A percentile compares a stretch with the other conserved stretches of the same genome.
Evolutionary conservation across 2,113 vertebrate species (phyloP).

Genomic region (Daphoenositta chrysoptera): DNA sequence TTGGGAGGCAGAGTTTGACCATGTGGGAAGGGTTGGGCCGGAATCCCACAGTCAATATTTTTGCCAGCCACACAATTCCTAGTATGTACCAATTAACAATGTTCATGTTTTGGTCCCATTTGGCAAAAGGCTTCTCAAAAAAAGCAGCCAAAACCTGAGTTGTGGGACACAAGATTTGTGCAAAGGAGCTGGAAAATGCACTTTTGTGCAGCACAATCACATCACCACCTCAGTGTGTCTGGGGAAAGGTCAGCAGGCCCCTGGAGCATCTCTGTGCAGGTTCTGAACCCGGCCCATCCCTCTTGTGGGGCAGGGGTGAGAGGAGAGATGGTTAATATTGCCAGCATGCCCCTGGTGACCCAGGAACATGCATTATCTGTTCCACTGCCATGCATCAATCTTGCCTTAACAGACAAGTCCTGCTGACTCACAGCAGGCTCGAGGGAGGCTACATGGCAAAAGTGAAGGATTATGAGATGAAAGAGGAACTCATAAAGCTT

Average conservation of each 20-base stretch:
- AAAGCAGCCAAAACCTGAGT: rapidly evolving
- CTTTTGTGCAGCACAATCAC: not conserved
- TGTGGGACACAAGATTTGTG: not conserved
- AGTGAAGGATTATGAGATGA: not conserved
- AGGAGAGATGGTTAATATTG: not conserved
- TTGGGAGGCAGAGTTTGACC: not conserved
- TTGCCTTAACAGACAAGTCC: not conserved
- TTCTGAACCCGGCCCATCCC: not conserved
- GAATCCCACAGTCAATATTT: not conserved
- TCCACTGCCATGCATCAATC: not conserved
- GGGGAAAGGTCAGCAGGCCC: not conserved
- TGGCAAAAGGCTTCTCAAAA: not conserved
- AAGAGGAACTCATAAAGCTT: not conserved
- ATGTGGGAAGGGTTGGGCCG: not conserved
- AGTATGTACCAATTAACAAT: rapidly evolving
- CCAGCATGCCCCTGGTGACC: not conserved
- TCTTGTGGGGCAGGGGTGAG: not conserved
- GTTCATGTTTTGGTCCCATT: not conserved
- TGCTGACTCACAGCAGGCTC: not conserved
- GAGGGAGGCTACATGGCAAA: not conserved
- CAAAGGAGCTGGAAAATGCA: not conserved
- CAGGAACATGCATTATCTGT: not conserved
- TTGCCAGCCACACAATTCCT: not conserved
- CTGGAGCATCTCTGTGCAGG: not conserved
- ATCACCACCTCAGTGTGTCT: rapidly evolving